phyloP scores from a whole-genome alignment of 2,888 invertebrate species.

The Geotrupes spiniger region DNA sequence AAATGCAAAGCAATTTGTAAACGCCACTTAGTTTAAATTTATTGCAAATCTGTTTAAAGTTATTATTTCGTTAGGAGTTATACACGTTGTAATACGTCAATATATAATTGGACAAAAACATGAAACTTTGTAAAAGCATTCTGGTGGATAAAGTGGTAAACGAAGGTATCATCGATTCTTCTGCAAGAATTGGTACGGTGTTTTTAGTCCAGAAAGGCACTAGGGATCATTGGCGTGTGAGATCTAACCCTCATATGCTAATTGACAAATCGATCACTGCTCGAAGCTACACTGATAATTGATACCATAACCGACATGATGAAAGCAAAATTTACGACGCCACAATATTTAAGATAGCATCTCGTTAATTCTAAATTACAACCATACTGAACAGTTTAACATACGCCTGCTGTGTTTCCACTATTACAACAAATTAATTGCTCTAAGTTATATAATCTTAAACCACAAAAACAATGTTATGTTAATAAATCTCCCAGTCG shows the following conservation, averaged over 20 bases:
- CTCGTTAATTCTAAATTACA: no score
- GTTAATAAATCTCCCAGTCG: no score
- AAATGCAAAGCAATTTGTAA: no score
- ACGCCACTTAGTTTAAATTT: no score
- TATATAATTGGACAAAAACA: conserved; percentile 7
- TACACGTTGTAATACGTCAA: neutral
- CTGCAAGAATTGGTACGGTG: conserved; percentile 27
- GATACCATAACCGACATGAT: conserved; percentile 20
- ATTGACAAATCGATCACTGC: conserved; percentile 28
- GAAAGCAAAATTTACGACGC: neutral
- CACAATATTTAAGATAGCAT: neutral
- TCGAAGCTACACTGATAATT: conserved; percentile 23
- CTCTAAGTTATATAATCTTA: no score
- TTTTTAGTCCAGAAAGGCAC: conserved; percentile 24
- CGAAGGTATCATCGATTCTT: conserved; percentile 29
- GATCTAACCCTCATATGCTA: conserved; percentile 27
- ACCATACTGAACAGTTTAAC: no score
- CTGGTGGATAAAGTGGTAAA: conserved; percentile 27
- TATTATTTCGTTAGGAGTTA: no score
- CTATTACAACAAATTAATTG: no score
- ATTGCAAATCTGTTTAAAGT: no score
- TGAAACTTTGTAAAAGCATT: conserved; percentile 16
- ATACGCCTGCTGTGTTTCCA: no score
- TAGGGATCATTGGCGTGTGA: conserved; percentile 25
- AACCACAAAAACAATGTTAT: no score